Evolutionary conservation across 2,888 invertebrate genomes (phyloP), one percentile per base, ranked within the genome.

Genomic region (Euspilapteryx auroguttella): DNA sequence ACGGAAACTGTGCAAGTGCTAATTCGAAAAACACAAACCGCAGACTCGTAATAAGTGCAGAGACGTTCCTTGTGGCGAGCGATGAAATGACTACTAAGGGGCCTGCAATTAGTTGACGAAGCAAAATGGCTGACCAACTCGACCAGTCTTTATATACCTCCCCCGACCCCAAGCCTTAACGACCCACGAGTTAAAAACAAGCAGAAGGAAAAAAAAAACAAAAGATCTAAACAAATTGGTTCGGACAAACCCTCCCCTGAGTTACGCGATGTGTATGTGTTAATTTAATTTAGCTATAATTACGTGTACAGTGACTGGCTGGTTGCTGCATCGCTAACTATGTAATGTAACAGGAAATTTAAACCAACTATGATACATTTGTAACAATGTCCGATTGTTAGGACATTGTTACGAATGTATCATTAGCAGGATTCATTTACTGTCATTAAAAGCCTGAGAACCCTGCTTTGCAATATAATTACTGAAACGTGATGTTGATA

Each of bases 201-300:
- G n/a, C n/a, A n/a, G n/a, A n/a, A n/a, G n/a, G n/a, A n/a, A n/a
- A n/a, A n/a, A n/a, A n/a, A n/a, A n/a, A n/a, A n/a, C n/a, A n/a
- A n/a, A n/a, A n/a, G n/a, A n/a, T n/a, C n/a, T n/a, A n/a, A n/a
- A n/a, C n/a, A n/a, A n/a, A n/a, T n/a, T n/a, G n/a, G n/a, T n/a
- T n/a, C n/a, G n/a, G n/a, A n/a, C n/a, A n/a, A n/a, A 46, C 47
- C 55, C 58, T 56, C 55, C 55, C 54, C 55, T 40, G 50, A 41
- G 51, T 53, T 51, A 51, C 53, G 45, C 55, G 52, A 41, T 42
- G 49, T 62, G 66, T 65, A 71, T 71, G 64, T 66, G 65, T 66
- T 73, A 73, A 73, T 73, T 73, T 68, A 73, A 73, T 73, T 73
- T 71, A n/a, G n/a, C n/a, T n/a, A n/a, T n/a, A n/a, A n/a, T n/a